Evolutionary conservation across 2,113 vertebrate species (phyloP), one percentile per base, ranked within the genome.

Genomic region (Chrysochloris asiatica): DNA sequence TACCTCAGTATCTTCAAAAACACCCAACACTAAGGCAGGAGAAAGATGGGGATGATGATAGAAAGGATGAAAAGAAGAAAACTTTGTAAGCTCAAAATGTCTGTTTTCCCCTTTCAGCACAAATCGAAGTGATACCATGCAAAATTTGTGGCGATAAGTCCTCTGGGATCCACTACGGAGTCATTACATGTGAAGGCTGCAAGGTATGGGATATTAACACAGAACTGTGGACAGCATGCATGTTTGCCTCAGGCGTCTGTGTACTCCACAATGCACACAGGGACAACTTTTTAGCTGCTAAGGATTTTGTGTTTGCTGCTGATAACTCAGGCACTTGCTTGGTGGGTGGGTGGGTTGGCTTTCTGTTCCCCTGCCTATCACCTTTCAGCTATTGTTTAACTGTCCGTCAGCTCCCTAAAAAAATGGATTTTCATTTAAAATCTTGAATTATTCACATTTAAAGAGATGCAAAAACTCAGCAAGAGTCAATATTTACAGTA

Each of bases 41-140:
- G 38, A 76, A 72, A 69, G 76, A 56, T 81, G 73, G 5, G 88
- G 71, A 95, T 43, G 0, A 78, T 22, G 24, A 56, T 4, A 86
- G 81, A 30, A 2, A 47, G 7, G 79, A 92, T 78, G 10, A 85
- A 77, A 63, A 71, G 48, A 76, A 86, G 80, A 78, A 30, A 81
- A 82, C 72, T 79, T 71, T 80, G 52, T 59, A 16, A 90, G 89
- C 86, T 95, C 65, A 96, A 96, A 96, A 92, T 96, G 30, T 90
- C 93, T 93, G 94, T 67, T 92, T 96, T 97, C 94, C 82, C 95
- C 95, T 98, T 98, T 90, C 98, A 99, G 99, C 99, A 95, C 99
- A 99, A 99, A 99, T 99, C 96, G 99, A 99, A 99, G 99, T 99
- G 95, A 99, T 99, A 99, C 99, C 99, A 97, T 99, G 99, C 98